Base-by-base conservation (phyloP, 2,888 invertebrate species). In the Acleris cristana region DNA sequence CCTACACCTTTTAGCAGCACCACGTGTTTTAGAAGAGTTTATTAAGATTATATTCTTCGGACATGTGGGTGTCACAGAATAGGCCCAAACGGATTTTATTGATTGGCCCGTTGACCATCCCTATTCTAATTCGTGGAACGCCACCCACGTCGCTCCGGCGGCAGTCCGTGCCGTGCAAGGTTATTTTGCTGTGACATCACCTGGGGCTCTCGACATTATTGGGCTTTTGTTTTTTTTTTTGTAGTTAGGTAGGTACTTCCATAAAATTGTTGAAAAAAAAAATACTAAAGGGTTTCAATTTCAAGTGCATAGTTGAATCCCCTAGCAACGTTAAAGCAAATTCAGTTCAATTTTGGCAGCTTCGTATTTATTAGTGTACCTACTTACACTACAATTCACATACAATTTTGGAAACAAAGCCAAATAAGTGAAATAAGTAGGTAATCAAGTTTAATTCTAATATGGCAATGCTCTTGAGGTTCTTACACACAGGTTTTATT, bases 61-160 rank as follows among this genome's bases (percentile, higher is more conserved):
- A 44, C 48, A 19, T 45, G 34, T 53, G 40, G 18, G 52, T 40
- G 49, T 23, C 52, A 19, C 52, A 48, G 45, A 57, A 52, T 57
- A 45, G 19, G 40, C 23, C 54, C 49, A 49, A 66, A 62, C 21
- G 57, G 49, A 63, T 67, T 63, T 63, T 63, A 67, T 67, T 63
- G 67, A 67, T 67, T 73, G 72, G 72, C 67, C 70, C 75, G 77
- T 75, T 79, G 82, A 77, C 83, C 82, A 82, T 84, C 67, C 63
- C 83, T 81, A 82, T 83, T 84, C 80, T 83, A 83, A 84, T 88
- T 86, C 89, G 85, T 85, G 83, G 88, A 90, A 82, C 77, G 86
- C 90, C 90, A 90, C 91, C 90, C 90, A 90, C 86, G 90, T 85
- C 74, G 90, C 80, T 74, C 74, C 79, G 78, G 45, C 49, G 61